Conservation (phyloP, 2,888 invertebrate genomes). For the Elaeidobius kamerunicus region DNA sequence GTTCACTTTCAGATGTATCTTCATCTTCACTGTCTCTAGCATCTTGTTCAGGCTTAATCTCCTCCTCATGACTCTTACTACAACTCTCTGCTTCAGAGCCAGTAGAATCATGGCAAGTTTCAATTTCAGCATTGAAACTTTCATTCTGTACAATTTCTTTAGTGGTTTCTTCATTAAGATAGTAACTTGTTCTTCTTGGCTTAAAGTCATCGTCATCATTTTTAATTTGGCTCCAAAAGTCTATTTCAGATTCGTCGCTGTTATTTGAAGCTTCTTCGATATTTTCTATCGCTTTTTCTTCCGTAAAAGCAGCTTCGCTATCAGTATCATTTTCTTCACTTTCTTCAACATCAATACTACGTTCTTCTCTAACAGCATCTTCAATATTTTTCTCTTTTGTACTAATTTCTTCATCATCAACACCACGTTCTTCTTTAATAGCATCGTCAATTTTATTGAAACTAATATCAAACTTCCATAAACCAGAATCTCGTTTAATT, state of each 20-base stretch:
- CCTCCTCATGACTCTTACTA: slow-evolving; percentile 36
- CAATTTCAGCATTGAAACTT: neutral
- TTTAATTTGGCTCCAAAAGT: slow-evolving; percentile 35
- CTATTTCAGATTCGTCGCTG: slow-evolving; percentile 22
- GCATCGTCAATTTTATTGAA: slow-evolving; percentile 3
- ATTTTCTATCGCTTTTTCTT: slow-evolving; percentile 1
- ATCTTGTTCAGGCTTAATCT: slow-evolving; percentile 15
- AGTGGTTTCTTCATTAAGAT: slow-evolving; percentile 16
- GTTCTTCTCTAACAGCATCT: too few relatives aligned
- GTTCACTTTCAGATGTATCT: slow-evolving; percentile 13
- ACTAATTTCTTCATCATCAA: slow-evolving; percentile 4
- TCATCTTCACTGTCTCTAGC: slow-evolving; percentile 13
- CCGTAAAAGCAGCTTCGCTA: slow-evolving; percentile 1
- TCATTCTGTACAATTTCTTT: neutral
- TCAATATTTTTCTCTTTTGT: slow-evolving; percentile 7
- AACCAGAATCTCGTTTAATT: slow-evolving; percentile 35
- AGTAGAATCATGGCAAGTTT: slow-evolving; percentile 42
- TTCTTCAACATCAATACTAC: neutral
- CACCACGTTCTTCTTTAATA: slow-evolving; percentile 19
- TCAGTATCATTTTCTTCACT: slow-evolving; percentile 10
- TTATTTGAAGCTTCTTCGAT: slow-evolving; percentile 1
- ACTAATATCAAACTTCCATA: slow-evolving; percentile 29
- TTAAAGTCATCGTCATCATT: slow-evolving; percentile 28
- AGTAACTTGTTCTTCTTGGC: slow-evolving; percentile 17
- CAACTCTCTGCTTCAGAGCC: slow-evolving; percentile 45